Evolutionary conservation across 2,888 invertebrate genomes (phyloP).

Genomic region (Biston stratarius): DNA sequence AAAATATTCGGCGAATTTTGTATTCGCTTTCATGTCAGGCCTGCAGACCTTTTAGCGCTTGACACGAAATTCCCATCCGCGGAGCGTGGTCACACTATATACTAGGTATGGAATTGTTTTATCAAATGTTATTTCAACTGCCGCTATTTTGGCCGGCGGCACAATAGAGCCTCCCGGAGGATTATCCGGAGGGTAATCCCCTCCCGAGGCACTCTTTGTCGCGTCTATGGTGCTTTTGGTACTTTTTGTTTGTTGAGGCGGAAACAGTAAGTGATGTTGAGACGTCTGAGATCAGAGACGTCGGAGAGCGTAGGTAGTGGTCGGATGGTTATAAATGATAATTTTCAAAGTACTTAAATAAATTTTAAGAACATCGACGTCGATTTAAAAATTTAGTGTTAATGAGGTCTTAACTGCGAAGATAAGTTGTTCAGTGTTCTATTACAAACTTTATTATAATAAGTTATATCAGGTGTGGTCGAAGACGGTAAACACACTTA

Average conservation of each 20-base stretch:
- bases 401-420: no score
- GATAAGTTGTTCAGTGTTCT: no score
- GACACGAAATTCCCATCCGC: conserved; percentile 10
- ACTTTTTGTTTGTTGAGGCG: background rate
- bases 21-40: background rate
- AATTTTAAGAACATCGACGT: no score
- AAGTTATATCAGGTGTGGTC: no score
- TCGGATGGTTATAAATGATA: background rate
- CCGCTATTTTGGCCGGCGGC: conserved; percentile 48
- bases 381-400: no score
- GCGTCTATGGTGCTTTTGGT: conserved; percentile 22
- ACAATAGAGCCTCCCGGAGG: conserved; percentile 49
- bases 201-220: conserved; percentile 53
- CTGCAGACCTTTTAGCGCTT: background rate
- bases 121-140: conserved; percentile 62
- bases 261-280: conserved; percentile 10
- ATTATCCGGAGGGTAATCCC: conserved; percentile 53
- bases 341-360: background rate
- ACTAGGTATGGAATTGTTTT: conserved; percentile 43
- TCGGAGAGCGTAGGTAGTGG: background rate
- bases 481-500: no score
- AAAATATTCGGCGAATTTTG: background rate
- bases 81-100: conserved; percentile 18
- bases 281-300: background rate
- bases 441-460: no score